A percentile compares a stretch with the other conserved stretches of the same genome.
These are phyloP conservation scores for Bovichtus variegatus DNA, from an alignment of 2,797 vertebrate species.

Conservation along the genomic window DNA sequence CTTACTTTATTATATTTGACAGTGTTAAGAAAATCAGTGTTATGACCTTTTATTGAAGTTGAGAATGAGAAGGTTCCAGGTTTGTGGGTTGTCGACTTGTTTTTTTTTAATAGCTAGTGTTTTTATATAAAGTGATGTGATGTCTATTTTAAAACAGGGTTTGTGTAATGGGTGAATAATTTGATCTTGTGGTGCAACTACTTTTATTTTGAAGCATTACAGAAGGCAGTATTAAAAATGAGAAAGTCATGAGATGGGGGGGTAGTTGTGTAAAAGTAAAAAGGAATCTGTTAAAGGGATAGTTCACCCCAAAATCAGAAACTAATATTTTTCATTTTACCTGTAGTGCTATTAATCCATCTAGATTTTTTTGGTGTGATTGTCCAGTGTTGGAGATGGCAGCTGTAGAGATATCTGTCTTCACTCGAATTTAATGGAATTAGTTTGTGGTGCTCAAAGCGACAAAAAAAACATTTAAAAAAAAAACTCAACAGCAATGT, in stretches of 20 bases:
- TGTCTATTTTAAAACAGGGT: slow-evolving; percentile 62
- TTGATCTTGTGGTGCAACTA: slow-evolving; percentile 39
- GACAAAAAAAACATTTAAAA: too few species aligned
- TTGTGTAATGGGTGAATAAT: slow-evolving; percentile 50
- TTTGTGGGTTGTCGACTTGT: slow-evolving; percentile 42
- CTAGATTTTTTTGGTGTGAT: too few species aligned
- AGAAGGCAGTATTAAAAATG: slow-evolving; percentile 59
- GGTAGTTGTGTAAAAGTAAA: slow-evolving; percentile 14
- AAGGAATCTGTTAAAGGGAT: background rate
- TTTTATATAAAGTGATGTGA: slow-evolving; percentile 76
- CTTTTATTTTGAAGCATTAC: slow-evolving; percentile 54
- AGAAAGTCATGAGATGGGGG: slow-evolving; percentile 4
- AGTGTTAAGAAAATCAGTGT: slow-evolving; percentile 69
- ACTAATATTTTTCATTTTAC: too few species aligned
- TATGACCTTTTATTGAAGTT: slow-evolving; percentile 43
- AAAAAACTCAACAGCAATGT: too few species aligned
- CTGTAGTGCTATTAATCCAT: too few species aligned
- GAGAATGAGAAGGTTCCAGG: slow-evolving; percentile 38
- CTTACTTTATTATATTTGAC: slow-evolving; percentile 35
- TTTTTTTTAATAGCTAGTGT: slow-evolving; percentile 62
- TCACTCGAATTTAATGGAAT: too few species aligned
- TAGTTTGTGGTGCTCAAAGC: too few species aligned
- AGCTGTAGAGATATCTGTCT: too few species aligned
- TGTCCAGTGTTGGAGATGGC: too few species aligned
- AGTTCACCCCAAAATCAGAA: too few species aligned